Evolutionary conservation across 2,113 vertebrate species (phyloP).

Genomic region (Pangasianodon gigas): DNA sequence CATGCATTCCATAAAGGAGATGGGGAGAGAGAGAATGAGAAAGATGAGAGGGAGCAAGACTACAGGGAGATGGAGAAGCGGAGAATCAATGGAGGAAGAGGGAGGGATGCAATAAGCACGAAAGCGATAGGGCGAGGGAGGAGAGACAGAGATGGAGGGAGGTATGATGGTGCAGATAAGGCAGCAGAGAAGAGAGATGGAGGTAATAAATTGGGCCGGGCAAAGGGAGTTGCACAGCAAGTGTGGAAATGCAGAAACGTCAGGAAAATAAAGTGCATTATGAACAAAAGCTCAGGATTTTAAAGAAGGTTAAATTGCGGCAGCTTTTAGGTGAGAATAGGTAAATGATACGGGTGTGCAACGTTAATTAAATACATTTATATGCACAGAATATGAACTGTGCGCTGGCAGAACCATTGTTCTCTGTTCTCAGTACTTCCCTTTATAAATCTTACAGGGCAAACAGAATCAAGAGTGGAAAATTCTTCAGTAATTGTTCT

Average conservation of each 20-base stretch:
- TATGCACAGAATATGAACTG: neutral
- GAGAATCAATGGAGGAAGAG: conserved; percentile 19
- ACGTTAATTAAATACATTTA: conserved; percentile 2
- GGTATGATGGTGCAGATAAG: conserved; percentile 49
- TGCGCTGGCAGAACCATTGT: neutral
- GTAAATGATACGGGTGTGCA: neutral
- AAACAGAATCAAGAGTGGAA: neutral
- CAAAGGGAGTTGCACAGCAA: conserved; percentile 20
- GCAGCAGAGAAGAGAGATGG: conserved; percentile 35
- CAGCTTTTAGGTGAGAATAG: neutral
- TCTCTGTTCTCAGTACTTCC: neutral
- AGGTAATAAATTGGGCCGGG: conserved; percentile 42
- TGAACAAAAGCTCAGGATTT: neutral
- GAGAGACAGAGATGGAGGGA: conserved; percentile 31
- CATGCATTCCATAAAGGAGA: conserved; percentile 11
- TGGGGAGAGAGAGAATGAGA: neutral
- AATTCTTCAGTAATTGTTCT: neutral
- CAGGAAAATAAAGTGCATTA: conserved; percentile 11
- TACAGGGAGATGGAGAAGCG: conserved; percentile 10
- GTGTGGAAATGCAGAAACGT: conserved; percentile 17
- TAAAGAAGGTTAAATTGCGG: conserved; percentile 2
- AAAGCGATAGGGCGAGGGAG: conserved; percentile 1
- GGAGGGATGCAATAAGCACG: conserved; percentile 10
- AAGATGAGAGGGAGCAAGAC: conserved; percentile 1
- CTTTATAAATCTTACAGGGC: neutral